A percentile compares a stretch with the other conserved stretches of the same genome.
phyloP scores from a whole-genome alignment of 2,113 vertebrate genomes.

The Otocyon megalotis region DNA sequence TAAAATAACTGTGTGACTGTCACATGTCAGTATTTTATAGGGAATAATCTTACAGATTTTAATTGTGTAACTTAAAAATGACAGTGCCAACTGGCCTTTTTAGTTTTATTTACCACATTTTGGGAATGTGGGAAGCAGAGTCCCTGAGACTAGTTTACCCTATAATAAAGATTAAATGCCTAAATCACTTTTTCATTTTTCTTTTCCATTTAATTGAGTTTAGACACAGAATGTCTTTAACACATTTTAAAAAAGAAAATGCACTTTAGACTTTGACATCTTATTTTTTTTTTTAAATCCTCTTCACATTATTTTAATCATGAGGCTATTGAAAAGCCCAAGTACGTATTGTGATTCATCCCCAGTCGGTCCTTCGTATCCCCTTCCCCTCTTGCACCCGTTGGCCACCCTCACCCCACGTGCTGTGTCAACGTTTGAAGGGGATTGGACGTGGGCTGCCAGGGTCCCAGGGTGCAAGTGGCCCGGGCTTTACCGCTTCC shows the following conservation, averaged over 20 bases:
- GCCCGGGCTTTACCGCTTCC: background rate
- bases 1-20: background rate
- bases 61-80: background rate
- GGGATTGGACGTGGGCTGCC: no score
- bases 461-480: accelerated
- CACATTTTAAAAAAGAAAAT: background rate
- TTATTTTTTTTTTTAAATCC: background rate
- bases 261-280: background rate
- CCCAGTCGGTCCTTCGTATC: background rate
- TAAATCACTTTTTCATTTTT: background rate
- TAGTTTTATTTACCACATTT: background rate
- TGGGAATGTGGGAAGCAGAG: background rate
- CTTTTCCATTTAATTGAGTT: background rate
- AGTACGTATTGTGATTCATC: background rate
- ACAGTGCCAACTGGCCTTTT: background rate
- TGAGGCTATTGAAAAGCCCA: background rate
- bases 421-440: background rate
- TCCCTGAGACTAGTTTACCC: background rate
- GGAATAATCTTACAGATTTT: background rate
- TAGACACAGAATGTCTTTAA: background rate
- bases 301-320: background rate
- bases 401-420: background rate
- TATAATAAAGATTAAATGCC: background rate
- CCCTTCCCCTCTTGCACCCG: background rate
- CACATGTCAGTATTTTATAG: background rate